Conservation (phyloP, 1,140 invertebrate genomes). For the Lepeophtheirus salmonis region DNA sequence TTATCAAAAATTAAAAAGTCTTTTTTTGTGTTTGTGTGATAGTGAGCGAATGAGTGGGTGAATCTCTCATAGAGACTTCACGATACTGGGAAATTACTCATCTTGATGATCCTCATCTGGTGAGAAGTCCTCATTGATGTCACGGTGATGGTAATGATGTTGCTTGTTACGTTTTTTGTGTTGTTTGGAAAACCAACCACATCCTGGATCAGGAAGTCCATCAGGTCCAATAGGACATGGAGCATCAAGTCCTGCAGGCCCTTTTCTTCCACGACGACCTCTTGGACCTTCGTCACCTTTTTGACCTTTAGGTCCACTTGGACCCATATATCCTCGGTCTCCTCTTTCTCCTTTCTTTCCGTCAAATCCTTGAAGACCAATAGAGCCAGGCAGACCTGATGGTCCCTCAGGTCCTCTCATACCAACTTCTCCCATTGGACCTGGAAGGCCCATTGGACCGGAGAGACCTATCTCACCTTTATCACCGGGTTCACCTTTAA, state of each 20-base stretch:
- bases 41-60: too few relatives aligned
- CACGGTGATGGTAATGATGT: too few relatives aligned
- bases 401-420: slow-evolving; percentile 6
- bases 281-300: slow-evolving; percentile 42
- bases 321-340: slow-evolving; percentile 13
- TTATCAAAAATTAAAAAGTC: too few relatives aligned
- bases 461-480: slow-evolving; percentile 8
- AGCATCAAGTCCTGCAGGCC: slow-evolving; percentile 79
- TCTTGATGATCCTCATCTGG: neutral
- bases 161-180: neutral
- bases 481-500: slow-evolving; percentile 14
- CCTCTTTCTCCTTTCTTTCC: slow-evolving; percentile 17
- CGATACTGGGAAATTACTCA: neutral
- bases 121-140: neutral
- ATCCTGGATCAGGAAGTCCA: slow-evolving; percentile 77
- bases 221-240: slow-evolving; percentile 85
- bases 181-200: slow-evolving; percentile 47
- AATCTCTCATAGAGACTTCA: too few relatives aligned
- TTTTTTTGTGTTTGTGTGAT: too few relatives aligned
- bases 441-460: slow-evolving; percentile 17
- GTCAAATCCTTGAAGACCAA: neutral
- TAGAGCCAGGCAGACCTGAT: neutral
- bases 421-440: slow-evolving; percentile 14
- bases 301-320: slow-evolving; percentile 9
- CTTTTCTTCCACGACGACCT: slow-evolving; percentile 72